These are phyloP conservation scores for Desoria tigrina DNA, from an alignment of 2,888 invertebrate species.

Conservation along the genomic window DNA sequence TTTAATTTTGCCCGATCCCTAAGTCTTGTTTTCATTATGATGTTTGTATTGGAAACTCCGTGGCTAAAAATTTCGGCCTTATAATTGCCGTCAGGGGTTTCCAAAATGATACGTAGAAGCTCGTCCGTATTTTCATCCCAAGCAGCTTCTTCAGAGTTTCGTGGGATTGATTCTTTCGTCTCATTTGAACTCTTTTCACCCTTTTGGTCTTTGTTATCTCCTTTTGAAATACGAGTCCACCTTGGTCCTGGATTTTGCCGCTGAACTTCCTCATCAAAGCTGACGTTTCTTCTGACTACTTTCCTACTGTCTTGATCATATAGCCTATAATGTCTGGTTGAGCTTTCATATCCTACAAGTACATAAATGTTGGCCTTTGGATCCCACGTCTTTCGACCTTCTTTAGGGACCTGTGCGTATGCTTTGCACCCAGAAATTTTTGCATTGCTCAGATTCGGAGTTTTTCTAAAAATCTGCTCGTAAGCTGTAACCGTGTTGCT, in stretches of 20 bases:
- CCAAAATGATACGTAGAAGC: no score
- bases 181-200: background rate
- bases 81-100: no score
- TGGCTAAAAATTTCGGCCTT: no score
- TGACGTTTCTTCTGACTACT: conserved; percentile 18
- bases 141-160: background rate
- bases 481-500: conserved; percentile 40
- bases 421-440: conserved; percentile 50
- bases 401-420: conserved; percentile 17
- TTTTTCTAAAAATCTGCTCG: conserved; percentile 51
- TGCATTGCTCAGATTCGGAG: conserved; percentile 49
- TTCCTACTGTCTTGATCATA: background rate
- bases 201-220: background rate
- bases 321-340: background rate
- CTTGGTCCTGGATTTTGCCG: background rate
- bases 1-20: background rate
- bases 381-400: background rate
- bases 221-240: background rate
- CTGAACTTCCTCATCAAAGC: conserved; percentile 10
- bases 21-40: background rate
- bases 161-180: no score
- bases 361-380: background rate
- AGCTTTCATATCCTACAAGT: conserved; percentile 4
- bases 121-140: background rate
- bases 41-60: background rate